A percentile compares a stretch with the other conserved stretches of the same genome.
Conservation (phyloP, 2,113 vertebrate genomes). For the Centrocercus urophasianus region DNA sequence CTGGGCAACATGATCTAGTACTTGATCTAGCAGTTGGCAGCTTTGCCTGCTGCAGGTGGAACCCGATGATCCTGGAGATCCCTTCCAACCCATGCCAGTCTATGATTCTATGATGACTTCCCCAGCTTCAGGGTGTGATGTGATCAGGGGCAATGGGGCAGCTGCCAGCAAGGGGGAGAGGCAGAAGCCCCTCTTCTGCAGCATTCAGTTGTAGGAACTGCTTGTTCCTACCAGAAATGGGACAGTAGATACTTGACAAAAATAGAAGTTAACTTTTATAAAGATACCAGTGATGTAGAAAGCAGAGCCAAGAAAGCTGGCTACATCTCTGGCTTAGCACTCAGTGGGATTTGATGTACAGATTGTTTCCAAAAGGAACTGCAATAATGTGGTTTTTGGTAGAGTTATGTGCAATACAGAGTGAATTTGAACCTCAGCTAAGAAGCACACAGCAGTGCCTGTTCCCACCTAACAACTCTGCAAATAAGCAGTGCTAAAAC, state of each 20-base stretch:
- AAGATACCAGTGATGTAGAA: not conserved
- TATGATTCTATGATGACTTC: no score
- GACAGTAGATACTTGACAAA: not conserved
- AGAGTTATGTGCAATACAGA: not conserved
- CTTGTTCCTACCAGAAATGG: not conserved
- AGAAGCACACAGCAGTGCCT: not conserved
- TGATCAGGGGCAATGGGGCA: rapidly evolving
- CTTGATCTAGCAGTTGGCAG: no score
- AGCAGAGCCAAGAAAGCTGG: not conserved
- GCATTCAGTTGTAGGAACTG: not conserved
- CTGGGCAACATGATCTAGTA: no score
- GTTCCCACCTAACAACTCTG: not conserved
- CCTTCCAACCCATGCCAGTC: no score
- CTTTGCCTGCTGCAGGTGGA: no score
- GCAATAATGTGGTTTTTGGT: not conserved
- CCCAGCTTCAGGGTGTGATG: not conserved
- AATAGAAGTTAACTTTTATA: not conserved
- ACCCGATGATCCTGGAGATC: no score
- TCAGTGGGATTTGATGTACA: not conserved
- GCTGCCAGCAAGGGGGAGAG: not conserved
- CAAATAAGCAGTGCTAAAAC: not conserved
- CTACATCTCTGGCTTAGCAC: not conserved
- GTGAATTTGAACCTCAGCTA: not conserved
- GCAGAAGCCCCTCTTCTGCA: not conserved
- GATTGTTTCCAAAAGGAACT: not conserved